Conservation (phyloP, 1,140 invertebrate species). For the Marisa cornuarietis region DNA sequence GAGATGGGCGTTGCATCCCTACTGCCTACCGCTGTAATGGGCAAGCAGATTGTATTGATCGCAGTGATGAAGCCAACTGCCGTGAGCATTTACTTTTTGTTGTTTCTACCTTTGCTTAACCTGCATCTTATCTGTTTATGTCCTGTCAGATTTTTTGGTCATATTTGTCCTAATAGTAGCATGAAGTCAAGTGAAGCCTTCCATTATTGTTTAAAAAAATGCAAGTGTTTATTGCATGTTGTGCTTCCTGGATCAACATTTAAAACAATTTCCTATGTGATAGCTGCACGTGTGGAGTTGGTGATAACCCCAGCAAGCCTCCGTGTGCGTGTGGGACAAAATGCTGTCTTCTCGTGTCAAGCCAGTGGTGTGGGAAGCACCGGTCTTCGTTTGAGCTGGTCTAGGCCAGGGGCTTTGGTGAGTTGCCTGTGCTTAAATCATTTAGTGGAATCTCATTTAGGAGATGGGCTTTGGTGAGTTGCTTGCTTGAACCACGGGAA, state of each 20-base stretch:
- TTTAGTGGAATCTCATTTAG: too few relatives aligned
- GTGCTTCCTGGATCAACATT: too few relatives aligned
- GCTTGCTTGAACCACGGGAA: too few relatives aligned
- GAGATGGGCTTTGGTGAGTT: too few relatives aligned
- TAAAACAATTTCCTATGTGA: background rate
- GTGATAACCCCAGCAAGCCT: constrained; percentile 31
- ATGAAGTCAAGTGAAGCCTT: too few relatives aligned
- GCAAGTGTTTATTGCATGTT: background rate
- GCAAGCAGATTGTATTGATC: constrained; percentile 84
- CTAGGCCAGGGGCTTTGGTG: constrained; percentile 29
- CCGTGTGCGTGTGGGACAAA: constrained; percentile 34
- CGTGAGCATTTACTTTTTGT: constrained; percentile 32
- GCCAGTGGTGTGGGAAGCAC: constrained; percentile 12
- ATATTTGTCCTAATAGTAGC: too few relatives aligned
- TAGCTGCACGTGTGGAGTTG: constrained; percentile 29
- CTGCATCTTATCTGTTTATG: too few relatives aligned
- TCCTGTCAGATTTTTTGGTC: too few relatives aligned
- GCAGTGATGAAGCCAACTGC: constrained; percentile 79
- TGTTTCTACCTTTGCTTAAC: too few relatives aligned
- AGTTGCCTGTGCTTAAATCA: background rate
- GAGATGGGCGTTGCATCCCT: constrained; percentile 88
- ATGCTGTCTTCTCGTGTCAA: constrained; percentile 36
- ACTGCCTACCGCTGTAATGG: constrained; percentile 96
- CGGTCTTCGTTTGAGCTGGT: constrained; percentile 27
- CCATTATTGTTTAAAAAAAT: too few relatives aligned